These are phyloP conservation scores for Lathronympha strigana DNA, from an alignment of 2,888 invertebrate genomes.

Conservation along the genomic window DNA sequence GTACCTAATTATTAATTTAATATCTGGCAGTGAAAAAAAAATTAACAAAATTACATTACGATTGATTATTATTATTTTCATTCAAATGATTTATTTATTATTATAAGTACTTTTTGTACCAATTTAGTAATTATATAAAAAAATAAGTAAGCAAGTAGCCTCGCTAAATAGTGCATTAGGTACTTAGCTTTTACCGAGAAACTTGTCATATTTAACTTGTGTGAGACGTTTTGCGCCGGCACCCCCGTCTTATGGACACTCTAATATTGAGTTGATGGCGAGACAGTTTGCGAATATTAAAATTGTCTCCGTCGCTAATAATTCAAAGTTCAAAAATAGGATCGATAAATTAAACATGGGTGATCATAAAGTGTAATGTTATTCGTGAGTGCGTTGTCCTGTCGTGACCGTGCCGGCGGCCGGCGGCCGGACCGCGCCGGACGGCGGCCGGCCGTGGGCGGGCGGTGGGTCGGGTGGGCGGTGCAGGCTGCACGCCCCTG, in stretches of 20 bases:
- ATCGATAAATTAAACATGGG: constrained; percentile 31
- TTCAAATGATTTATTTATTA: too few species aligned
- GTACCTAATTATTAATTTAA: too few species aligned
- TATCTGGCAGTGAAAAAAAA: too few species aligned
- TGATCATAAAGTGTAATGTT: constrained; percentile 23
- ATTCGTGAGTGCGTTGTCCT: constrained; percentile 32
- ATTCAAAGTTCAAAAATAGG: constrained; percentile 12
- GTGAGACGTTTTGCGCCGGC: neutral
- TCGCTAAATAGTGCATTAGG: too few species aligned
- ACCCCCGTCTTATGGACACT: neutral
- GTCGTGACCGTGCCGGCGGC: constrained; percentile 45
- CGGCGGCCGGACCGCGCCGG: constrained; percentile 54
- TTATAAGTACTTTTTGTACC: too few species aligned
- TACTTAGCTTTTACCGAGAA: too few species aligned
- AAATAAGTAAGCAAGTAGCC: too few species aligned
- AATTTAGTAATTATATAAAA: too few species aligned
- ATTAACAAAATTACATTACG: too few species aligned
- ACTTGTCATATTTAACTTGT: too few species aligned
- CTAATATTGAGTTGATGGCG: neutral
- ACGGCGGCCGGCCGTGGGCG: constrained; percentile 62
- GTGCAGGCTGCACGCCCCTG: constrained; percentile 72
- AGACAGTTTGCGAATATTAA: constrained; percentile 2
- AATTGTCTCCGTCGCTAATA: neutral
- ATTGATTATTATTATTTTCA: too few species aligned
- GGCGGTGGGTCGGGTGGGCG: constrained; percentile 82